A percentile compares a stretch with the other conserved stretches of the same genome.
Conservation (phyloP, 2,888 invertebrate species). For the Xestoiulus laeticollis region DNA sequence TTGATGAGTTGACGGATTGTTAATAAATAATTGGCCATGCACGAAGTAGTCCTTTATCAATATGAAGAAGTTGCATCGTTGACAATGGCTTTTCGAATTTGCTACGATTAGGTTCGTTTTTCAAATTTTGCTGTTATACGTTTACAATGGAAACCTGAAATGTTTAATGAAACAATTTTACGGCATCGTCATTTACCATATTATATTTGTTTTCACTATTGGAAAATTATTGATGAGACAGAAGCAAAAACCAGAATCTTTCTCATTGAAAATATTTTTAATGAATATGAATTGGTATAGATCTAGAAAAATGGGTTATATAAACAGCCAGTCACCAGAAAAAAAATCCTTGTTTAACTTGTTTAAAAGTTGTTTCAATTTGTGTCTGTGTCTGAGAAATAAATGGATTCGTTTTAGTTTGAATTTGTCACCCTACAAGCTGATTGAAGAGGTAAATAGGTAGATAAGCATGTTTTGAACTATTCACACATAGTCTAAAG, state of each 20-base stretch:
- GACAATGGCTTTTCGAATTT: background rate
- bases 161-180: no score
- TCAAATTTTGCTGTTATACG: background rate
- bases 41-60: background rate
- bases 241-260: background rate
- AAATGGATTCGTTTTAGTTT: no score
- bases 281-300: background rate
- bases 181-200: no score
- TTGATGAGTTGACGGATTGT: constrained; percentile 17
- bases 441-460: no score
- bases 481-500: no score
- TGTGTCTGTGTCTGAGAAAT: no score
- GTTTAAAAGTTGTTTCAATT: background rate
- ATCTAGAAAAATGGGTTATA: background rate
- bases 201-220: background rate
- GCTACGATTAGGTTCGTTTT: background rate
- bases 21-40: constrained; percentile 11
- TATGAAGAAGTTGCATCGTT: background rate
- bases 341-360: background rate
- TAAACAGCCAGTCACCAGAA: background rate
- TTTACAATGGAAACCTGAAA: background rate
- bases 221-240: background rate
- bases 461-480: no score
- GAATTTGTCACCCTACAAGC: no score
- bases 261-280: background rate